Base-by-base conservation (phyloP, 2,113 vertebrate species). In the Phaethornis superciliosus region DNA sequence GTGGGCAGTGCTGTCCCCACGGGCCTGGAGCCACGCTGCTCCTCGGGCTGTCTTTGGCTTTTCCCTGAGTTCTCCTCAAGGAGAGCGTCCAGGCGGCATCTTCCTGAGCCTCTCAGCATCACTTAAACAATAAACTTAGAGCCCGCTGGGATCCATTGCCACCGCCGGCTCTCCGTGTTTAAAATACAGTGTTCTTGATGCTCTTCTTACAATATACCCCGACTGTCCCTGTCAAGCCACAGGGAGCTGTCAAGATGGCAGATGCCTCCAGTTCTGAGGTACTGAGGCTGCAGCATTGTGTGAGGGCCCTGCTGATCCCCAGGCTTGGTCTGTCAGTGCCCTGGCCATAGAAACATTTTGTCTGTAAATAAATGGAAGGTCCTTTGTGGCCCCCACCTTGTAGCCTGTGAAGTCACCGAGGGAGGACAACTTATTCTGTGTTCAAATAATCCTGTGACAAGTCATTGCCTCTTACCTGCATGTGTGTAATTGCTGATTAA, bases 231-330 rank as follows among this genome's bases (percentile, higher is more conserved):
- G 40, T 49, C 37, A 24, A 84, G 20, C 49, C 35, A 4, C 12
- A n/a, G 88, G 0, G 40, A 89, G 58, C 4, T 76, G 55, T 6
- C 81, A 75, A 78, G 92, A 71, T 90, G 90, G 94, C 83, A 84
- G 89, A 33, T 59, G 9, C 68, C 37, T 76, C 42, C 76, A 12
- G 28, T 15, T 33, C 40, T 54, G 49, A n/a, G 80, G 44, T 28
- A 2, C 33, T 56, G 16, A 0, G 42, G 26, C 51, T 20, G 18
- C 8, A 26, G 51, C 30, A 1, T 7, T 30, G 32, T 8, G 59
- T 22, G 62, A 27, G 42, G 14, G 3, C 49, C 1, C 0, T 17
- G 18, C 35, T 27, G 1, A 16, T 37, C 33, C 52, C 3, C 10
- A 42, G 42, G 62, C 69, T 54, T 24, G n/a, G 14, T 55, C 28